phyloP scores from a whole-genome alignment of 2,888 invertebrate genomes.

The Ochlodes sylvanus region DNA sequence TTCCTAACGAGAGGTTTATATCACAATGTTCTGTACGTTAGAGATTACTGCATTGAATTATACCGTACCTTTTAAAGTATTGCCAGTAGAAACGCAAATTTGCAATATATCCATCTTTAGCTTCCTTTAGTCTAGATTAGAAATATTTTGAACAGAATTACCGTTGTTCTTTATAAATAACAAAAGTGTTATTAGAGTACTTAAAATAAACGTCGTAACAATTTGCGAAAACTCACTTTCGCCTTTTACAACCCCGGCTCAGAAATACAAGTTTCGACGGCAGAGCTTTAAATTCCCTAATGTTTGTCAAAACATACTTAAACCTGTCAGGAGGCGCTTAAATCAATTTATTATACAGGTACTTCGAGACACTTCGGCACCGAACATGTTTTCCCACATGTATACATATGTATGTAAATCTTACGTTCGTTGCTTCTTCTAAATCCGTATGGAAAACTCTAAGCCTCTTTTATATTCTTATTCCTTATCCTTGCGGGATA shows the following conservation, averaged over 20 bases:
- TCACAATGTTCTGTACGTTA: conserved; percentile 25
- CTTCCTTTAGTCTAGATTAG: background rate
- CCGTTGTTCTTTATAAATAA: background rate
- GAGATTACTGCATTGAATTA: background rate
- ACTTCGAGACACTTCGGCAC: conserved; percentile 70
- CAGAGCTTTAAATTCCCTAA: conserved; percentile 76
- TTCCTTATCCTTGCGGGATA: conserved; percentile 82
- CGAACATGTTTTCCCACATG: conserved; percentile 64
- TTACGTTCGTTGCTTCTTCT: conserved; percentile 73
- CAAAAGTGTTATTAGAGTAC: conserved; percentile 1
- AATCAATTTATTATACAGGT: conserved; percentile 83
- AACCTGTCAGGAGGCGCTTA: conserved; percentile 80
- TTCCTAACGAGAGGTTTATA: conserved; percentile 47
- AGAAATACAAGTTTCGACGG: conserved; percentile 68
- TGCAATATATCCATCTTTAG: conserved; percentile 2
- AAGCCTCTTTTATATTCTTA: conserved; percentile 82
- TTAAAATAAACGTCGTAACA: conserved; percentile 54
- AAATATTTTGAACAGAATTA: background rate
- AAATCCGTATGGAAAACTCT: conserved; percentile 79
- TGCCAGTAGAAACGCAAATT: conserved; percentile 2
- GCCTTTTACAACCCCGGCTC: conserved; percentile 58
- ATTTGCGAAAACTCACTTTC: conserved; percentile 62
- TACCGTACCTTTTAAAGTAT: conserved; percentile 3
- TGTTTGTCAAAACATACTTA: conserved; percentile 82
- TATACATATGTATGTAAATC: conserved; percentile 74